Base-by-base conservation (phyloP, 2,797 vertebrate genomes). In the Danio kyathit region DNA sequence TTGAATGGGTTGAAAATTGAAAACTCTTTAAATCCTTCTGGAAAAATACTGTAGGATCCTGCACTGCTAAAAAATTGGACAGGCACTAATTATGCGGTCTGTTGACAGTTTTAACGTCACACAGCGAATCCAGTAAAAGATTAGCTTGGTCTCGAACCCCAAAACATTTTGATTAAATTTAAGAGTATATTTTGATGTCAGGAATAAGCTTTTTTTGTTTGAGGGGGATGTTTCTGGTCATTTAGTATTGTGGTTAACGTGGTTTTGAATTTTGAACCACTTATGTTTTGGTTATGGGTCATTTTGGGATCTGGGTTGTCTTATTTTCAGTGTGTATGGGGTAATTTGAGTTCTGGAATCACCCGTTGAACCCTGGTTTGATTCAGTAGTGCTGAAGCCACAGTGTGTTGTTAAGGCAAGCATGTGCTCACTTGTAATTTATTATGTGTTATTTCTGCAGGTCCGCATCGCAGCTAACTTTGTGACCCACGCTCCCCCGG, bases 391-490 rank as follows among this genome's bases (percentile, higher is more conserved):
- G 13, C 49, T 56, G 52, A 29, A 59, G 56, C 3, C 13, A 21
- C 7, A 5, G 5, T 63, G 54, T 60, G 11, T 74, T 21, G 48
- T 41, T 48, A 5, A 48, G 56, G 19, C 13, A 48, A 73, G 21
- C 46, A 51, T 52, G 21, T 51, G 14, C 29, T 13, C 5, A 1
- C 61, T 66, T 4, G 10, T 66, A 75, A 75, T 75, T 52, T 19
- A 17, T 61, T 51, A 13, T 51, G 56, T 49, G 16, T 65, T 56
- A 38, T 46, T 75, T 11, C 88, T 89, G 82, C 87, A 99, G 98
- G 97, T 99, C 76, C 97, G 97, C 91, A 96, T 99, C 94, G 96
- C 97, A 5, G 96, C 98, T 83, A 99, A 99, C 92, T 99, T 99
- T 92, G 97, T 99, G 84, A 97, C 96, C 89, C 97, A 99, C 87